Evolutionary conservation across 2,797 vertebrate species (phyloP), one percentile per base, ranked within the genome.

Genomic region (Lindbergichthys nudifrons): DNA sequence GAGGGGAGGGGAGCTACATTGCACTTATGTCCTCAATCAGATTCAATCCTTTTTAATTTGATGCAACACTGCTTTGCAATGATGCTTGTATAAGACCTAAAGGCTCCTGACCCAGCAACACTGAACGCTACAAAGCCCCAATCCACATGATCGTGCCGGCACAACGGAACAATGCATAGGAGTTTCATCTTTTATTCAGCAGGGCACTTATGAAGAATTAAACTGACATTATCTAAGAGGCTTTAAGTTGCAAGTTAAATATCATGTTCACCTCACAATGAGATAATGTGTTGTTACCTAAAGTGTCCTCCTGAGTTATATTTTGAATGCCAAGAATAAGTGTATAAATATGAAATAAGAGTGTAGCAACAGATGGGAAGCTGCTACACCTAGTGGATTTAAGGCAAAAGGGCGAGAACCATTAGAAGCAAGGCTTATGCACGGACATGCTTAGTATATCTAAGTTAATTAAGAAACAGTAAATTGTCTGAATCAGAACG

Each of bases 331-430:
- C 11, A 58, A 71, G 54, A 77, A 81, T 57, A 71, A 42, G 52
- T 57, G 18, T 46, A 59, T 67, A 65, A 70, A 76, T 73, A 65
- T 59, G n/a, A 10, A 15, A 53, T 39, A 23, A 32, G 39, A 11
- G 32, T 60, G n/a, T 50, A 45, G 65, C 58, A 86, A 90, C 51
- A 81, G 59, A 81, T 64, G 69, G 88, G 79, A 86, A 75, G 86
- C 79, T 83, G 88, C 89, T 81, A 90, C 90, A 92, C 65, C 93
- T 89, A 89, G 92, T 92, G 93, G 91, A 67, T 16, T 26, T 30
- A 19, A 10, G 11, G 50, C 45, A 70, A 21, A 86, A 89, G 66
- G 84, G 65, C 88, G 85, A 13, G 21, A 61, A 7, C 3, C 6
- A 10, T 30, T 36, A 13, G 30, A 9, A 53, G 13, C 15, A 15